Conservation (phyloP, 2,113 vertebrate species). For the Heloderma charlesbogerti region DNA sequence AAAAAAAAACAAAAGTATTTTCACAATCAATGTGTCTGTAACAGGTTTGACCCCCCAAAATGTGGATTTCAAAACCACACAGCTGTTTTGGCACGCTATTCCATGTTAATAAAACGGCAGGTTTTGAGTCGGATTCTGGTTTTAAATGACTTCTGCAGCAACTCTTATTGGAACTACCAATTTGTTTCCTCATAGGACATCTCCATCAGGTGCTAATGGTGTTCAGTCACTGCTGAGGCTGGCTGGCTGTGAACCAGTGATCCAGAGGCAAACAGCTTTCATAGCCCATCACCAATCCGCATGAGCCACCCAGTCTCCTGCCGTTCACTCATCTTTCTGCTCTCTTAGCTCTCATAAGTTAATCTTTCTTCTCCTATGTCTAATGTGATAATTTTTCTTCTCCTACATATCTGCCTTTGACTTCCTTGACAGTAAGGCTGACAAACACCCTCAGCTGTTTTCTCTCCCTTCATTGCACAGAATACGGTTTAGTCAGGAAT, state of each 20-base stretch:
- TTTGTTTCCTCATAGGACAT: conserved; percentile 65
- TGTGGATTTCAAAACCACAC: neutral
- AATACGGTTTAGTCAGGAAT: conserved; percentile 48
- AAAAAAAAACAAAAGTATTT: neutral
- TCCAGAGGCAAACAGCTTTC: conserved; percentile 61
- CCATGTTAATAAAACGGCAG: neutral
- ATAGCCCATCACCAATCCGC: conserved; percentile 62
- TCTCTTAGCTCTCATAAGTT: conserved; percentile 60
- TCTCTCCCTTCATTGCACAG: conserved; percentile 43
- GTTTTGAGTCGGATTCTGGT: neutral
- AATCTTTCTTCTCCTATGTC: conserved; percentile 68
- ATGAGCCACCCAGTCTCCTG: conserved; percentile 43
- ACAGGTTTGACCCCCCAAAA: neutral
- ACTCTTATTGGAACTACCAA: conserved; percentile 58
- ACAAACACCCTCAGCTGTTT: conserved; percentile 64
- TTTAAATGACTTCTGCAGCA: neutral
- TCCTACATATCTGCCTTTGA: conserved; percentile 67
- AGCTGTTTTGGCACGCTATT: neutral
- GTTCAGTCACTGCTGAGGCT: conserved; percentile 63
- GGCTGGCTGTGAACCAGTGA: conserved; percentile 67
- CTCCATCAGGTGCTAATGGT: conserved; percentile 68
- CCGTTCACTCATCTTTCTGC: conserved; percentile 70
- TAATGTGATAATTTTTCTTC: conserved; percentile 72
- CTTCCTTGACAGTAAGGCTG: conserved; percentile 59
- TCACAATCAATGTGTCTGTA: neutral